Percentiles rank a stretch among this genome's conserved stretches.
Evolutionary conservation across 2,797 vertebrate genomes (phyloP).

Genomic region (Platalea minor): DNA sequence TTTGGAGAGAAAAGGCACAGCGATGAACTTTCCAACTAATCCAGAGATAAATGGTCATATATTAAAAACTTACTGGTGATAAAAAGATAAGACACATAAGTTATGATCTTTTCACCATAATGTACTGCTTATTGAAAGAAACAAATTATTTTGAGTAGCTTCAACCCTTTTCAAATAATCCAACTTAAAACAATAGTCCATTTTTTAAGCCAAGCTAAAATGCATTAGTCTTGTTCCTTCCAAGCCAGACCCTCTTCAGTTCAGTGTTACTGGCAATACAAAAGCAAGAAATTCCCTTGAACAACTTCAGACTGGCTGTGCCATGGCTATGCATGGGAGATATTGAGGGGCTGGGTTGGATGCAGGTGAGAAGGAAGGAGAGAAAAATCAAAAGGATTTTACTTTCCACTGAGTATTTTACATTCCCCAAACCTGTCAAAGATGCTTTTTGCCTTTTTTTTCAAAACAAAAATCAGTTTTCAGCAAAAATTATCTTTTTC

Average conservation of each 20-base stretch:
- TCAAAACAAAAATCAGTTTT: background rate
- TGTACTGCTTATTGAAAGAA: background rate
- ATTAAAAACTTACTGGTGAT: background rate
- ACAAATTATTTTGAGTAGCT: background rate
- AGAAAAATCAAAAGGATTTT: background rate
- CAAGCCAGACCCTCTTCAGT: background rate
- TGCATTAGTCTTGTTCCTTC: background rate
- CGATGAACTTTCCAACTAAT: conserved; percentile 37
- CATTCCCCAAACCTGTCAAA: background rate
- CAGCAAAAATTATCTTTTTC: background rate
- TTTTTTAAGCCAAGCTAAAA: background rate
- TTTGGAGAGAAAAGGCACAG: conserved; percentile 11
- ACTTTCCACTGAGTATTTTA: background rate
- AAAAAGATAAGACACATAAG: conserved; percentile 14
- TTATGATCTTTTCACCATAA: background rate
- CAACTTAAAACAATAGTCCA: background rate
- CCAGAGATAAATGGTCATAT: background rate
- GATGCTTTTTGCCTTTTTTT: background rate
- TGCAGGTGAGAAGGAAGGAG: background rate
- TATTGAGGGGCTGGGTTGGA: background rate
- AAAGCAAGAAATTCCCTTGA: background rate
- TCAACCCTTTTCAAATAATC: background rate
- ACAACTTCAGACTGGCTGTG: background rate
- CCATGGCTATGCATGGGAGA: background rate
- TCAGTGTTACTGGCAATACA: background rate